These are phyloP conservation scores for Germaria angustata DNA, from an alignment of 2,888 invertebrate genomes.

Conservation along the genomic window DNA sequence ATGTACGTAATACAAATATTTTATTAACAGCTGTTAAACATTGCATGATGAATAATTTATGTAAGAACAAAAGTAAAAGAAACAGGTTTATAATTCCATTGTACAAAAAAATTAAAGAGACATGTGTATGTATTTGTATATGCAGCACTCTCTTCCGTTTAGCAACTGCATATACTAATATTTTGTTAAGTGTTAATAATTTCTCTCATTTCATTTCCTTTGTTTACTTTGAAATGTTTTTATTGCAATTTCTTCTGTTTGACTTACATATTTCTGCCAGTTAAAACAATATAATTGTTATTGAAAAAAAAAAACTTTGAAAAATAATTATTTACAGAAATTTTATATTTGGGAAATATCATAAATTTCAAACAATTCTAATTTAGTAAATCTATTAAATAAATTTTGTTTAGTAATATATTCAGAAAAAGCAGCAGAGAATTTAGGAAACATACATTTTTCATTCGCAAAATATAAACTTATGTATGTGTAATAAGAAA, in stretches of 20 bases:
- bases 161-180: no score
- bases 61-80: neutral
- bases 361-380: neutral
- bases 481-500: neutral
- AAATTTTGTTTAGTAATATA: no score
- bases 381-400: neutral
- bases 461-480: neutral
- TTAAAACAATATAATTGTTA: neutral
- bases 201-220: neutral
- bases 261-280: neutral
- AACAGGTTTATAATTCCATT: no score
- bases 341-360: neutral
- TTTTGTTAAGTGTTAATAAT: neutral
- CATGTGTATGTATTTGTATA: no score
- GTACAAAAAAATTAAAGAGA: neutral
- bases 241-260: neutral
- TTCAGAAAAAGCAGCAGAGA: no score
- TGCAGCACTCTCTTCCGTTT: neutral
- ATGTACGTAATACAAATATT: constrained; percentile 5
- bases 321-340: neutral
- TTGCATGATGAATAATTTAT: constrained; percentile 22
- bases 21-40: constrained; percentile 12
- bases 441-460: no score
- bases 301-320: neutral
- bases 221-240: no score